A percentile compares a stretch with the other conserved stretches of the same genome.
Evolutionary conservation across 2,113 vertebrate species (phyloP).

Genomic region (Istiophorus platypterus): DNA sequence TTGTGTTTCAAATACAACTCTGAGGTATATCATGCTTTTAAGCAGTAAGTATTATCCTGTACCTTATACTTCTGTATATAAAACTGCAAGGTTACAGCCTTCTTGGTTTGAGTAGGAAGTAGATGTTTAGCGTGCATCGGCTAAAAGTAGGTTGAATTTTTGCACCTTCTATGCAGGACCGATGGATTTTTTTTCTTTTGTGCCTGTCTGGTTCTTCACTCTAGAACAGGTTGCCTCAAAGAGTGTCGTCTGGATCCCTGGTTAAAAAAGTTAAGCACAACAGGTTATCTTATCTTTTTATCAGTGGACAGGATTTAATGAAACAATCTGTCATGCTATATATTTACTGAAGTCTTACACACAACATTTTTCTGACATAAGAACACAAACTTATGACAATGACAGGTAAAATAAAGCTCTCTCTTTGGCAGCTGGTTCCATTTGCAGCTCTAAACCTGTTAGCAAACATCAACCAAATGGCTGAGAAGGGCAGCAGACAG

Average conservation of each 20-base stretch:
- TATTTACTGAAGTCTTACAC: constrained; percentile 10
- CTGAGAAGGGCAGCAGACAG: constrained; percentile 12
- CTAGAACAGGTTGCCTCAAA: neutral
- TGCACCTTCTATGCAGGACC: neutral
- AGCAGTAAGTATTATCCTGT: constrained; percentile 1
- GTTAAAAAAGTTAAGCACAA: no score
- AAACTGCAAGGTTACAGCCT: neutral
- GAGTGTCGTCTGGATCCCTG: neutral
- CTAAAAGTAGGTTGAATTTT: neutral
- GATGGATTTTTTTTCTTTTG: neutral
- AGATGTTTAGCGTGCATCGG: neutral
- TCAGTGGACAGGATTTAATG: neutral
- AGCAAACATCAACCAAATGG: constrained; percentile 18
- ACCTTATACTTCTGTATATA: constrained; percentile 19
- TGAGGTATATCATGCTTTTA: no score
- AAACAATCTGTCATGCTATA: constrained; percentile 35
- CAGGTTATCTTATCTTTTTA: no score
- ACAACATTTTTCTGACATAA: neutral
- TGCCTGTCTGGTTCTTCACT: neutral
- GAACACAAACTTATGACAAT: neutral
- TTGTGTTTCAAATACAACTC: constrained; percentile 28
- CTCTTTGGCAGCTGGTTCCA: constrained; percentile 3
- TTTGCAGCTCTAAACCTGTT: constrained; percentile 35
- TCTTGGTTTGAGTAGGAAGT: neutral
- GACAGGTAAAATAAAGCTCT: constrained; percentile 18